phyloP scores from a whole-genome alignment of 2,797 vertebrate genomes.

The Petrocephalus schoutedeni region DNA sequence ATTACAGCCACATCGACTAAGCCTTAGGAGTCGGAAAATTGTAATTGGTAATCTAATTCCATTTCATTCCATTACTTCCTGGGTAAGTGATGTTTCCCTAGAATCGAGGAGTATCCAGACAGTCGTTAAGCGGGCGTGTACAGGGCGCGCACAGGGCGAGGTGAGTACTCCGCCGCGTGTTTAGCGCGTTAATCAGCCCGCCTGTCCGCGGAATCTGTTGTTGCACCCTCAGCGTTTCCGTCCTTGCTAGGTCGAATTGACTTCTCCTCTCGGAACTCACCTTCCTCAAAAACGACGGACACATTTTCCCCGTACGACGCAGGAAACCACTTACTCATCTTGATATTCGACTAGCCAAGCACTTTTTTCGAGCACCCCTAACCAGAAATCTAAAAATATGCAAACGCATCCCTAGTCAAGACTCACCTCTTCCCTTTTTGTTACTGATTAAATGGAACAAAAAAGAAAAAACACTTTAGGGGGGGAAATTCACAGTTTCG shows the following conservation, averaged over 20 bases:
- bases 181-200: neutral
- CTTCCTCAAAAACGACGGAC: slow-evolving; percentile 38
- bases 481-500: slow-evolving; percentile 53
- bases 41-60: neutral
- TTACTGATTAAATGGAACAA: slow-evolving; percentile 51
- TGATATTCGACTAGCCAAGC: slow-evolving; percentile 54
- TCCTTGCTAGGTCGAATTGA: neutral
- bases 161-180: neutral
- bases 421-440: slow-evolving; percentile 65
- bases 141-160: neutral
- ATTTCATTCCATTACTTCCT: neutral
- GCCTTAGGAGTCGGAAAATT: neutral
- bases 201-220: neutral
- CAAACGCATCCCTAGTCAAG: slow-evolving; percentile 48
- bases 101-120: neutral
- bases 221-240: neutral
- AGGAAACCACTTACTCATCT: slow-evolving; percentile 31
- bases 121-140: neutral
- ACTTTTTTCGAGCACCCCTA: slow-evolving; percentile 48
- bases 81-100: neutral
- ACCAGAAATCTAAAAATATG: slow-evolving; percentile 44
- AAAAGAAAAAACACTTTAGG: slow-evolving; percentile 31
- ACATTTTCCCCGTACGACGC: too few relatives aligned
- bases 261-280: slow-evolving; percentile 28
- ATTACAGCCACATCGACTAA: slow-evolving; percentile 17